Evolutionary conservation across 2,888 invertebrate genomes (phyloP), one percentile per base, ranked within the genome.

Genomic region (Pogonocherus hispidulus): DNA sequence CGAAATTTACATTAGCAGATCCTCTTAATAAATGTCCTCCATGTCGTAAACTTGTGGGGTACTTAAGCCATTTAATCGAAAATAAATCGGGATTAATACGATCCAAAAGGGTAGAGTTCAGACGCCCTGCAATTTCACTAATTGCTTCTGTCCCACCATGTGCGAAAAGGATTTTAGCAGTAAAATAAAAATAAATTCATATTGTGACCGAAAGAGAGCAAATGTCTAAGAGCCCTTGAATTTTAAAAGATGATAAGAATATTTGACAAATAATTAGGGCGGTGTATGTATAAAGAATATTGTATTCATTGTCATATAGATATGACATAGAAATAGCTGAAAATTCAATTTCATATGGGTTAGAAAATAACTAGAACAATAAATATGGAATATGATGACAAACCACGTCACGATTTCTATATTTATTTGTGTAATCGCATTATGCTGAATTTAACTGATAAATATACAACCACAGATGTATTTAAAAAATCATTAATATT

Each of bases 71-170:
- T 52, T 52, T 52, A 52, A 52, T 52, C 23, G 52, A 23, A 23
- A 52, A 52, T 52, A 52, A 52, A 52, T 52, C 52, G 23, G 52
- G 27, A 52, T 52, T 52, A 52, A 23, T 20, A 23, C 27, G 52
- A 52, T 52, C 23, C 23, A 52, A 52, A 47, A 52, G 23, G 52
- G 52, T 16, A 23, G 27, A 52, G 27, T 22, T 52, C 23, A 23
- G 52, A n/a, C 41, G n/a, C 41, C n/a, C 41, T 41, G 52, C 52
- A 52, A 22, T 52, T 52, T 14, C 52, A 27, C 22, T 52, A 52
- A 52, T 52, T 52, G 52, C 52, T 22, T 23, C 8, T 22, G 16
- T 52, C 52, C 52, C 14, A 23, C 52, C 52, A 52, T 52, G 52
- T 52, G 52, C n/a, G 27, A 23, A 14, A 52, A 52, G 52, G 52